Evolutionary conservation across 2,113 vertebrate species (phyloP).

Genomic region (Sigmodon hispidus): DNA sequence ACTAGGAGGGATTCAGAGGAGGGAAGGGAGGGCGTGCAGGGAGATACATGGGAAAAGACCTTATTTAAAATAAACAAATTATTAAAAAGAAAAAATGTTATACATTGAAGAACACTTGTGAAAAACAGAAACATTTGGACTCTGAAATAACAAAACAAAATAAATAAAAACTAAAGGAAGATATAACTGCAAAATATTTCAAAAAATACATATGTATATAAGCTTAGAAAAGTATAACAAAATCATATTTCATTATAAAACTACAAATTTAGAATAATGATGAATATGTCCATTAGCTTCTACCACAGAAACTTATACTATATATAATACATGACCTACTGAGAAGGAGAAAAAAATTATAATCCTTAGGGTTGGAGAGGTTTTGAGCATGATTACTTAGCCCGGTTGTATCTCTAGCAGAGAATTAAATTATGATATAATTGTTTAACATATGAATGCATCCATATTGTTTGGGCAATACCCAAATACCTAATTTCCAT

Average conservation of each 20-base stretch:
- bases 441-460: background rate
- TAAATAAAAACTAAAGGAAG: background rate
- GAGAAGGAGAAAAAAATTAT: no score
- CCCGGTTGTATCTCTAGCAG: background rate
- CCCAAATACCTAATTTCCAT: background rate
- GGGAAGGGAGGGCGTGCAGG: no score
- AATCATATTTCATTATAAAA: background rate
- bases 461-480: background rate
- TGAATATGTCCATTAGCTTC: background rate
- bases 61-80: no score
- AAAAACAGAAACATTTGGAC: background rate
- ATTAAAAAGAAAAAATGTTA: no score
- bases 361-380: no score
- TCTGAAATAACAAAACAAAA: background rate
- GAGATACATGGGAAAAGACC: no score
- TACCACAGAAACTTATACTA: background rate
- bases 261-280: background rate
- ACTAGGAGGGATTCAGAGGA: no score
- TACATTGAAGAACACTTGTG: background rate
- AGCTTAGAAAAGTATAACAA: background rate
- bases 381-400: background rate
- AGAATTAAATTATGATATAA: background rate
- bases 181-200: background rate
- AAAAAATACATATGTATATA: background rate
- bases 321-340: background rate